These are phyloP conservation scores for Phyllostomus hastatus DNA, from an alignment of 2,113 vertebrate species.

Conservation along the genomic window DNA sequence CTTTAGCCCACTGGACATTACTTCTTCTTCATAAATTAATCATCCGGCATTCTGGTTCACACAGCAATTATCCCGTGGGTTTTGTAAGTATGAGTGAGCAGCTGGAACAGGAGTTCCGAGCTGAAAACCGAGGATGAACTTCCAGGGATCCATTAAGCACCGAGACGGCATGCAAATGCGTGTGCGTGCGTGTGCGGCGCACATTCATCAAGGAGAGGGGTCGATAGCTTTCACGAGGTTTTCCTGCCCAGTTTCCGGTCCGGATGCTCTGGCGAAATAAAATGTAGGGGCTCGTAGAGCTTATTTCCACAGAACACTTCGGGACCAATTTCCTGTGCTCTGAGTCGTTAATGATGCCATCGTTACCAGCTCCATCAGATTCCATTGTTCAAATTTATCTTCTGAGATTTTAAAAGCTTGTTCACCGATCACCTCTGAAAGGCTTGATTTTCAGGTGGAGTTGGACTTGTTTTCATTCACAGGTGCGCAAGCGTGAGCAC, in stretches of 20 bases:
- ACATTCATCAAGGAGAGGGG: not conserved
- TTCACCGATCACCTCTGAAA: not conserved
- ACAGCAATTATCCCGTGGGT: not conserved
- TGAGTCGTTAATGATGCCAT: not conserved
- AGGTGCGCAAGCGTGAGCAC: not conserved
- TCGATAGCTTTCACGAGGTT: not conserved
- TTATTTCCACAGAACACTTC: not conserved
- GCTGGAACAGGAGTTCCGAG: not conserved
- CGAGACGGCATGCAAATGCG: not conserved
- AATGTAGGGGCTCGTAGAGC: not conserved
- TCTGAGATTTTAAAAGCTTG: not conserved
- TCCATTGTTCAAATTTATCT: not conserved
- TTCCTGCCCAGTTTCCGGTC: not conserved
- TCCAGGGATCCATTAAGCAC: constrained; percentile 1
- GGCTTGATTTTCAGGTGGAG: not conserved
- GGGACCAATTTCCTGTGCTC: not conserved
- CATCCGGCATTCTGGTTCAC: constrained; percentile 42
- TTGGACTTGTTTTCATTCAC: not conserved
- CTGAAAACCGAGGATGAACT: constrained; percentile 16
- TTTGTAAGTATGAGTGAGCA: constrained; percentile 1
- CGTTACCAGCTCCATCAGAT: not conserved
- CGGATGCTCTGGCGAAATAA: not conserved
- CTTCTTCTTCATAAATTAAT: constrained; percentile 66
- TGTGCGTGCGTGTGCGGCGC: too few relatives aligned
- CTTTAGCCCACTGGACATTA: constrained; percentile 24